Percentiles rank a stretch among this genome's conserved stretches.
These are phyloP conservation scores for Stenchaetothrips biformis DNA, from an alignment of 2,888 invertebrate genomes.

Conservation along the genomic window DNA sequence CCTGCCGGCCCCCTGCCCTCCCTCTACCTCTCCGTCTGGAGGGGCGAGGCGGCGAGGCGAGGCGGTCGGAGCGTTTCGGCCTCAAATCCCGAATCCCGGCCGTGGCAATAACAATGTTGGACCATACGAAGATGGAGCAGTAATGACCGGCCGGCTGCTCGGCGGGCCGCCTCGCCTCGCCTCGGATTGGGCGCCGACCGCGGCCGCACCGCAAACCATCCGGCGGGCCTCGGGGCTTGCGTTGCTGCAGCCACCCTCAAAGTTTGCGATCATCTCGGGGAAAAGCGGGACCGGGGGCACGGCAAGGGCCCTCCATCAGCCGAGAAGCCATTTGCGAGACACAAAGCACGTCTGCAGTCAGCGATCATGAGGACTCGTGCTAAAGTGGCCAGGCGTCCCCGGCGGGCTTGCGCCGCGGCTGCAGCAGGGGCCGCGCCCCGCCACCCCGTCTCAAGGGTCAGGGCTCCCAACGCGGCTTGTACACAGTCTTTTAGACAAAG, in stretches of 20 bases:
- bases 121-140: too few species aligned
- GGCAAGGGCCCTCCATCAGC: background rate
- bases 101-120: too few species aligned
- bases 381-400: background rate
- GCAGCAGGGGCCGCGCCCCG: background rate
- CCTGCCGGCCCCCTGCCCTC: too few species aligned
- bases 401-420: background rate
- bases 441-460: background rate
- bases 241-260: too few species aligned
- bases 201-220: background rate
- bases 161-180: background rate
- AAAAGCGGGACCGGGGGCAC: background rate
- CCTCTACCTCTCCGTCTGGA: too few species aligned
- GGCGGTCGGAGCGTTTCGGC: too few species aligned
- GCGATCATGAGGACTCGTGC: constrained; percentile 6
- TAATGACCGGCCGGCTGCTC: background rate
- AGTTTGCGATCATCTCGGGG: background rate
- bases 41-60: too few species aligned
- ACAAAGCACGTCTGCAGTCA: constrained; percentile 10
- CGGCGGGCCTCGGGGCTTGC: background rate
- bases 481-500: background rate
- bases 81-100: too few species aligned
- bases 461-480: background rate
- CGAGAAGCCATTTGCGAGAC: background rate
- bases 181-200: background rate